Evolutionary conservation across 1,140 invertebrate genomes (phyloP), one percentile per base, ranked within the genome.

Genomic region (Gonioctena quinquepunctata): DNA sequence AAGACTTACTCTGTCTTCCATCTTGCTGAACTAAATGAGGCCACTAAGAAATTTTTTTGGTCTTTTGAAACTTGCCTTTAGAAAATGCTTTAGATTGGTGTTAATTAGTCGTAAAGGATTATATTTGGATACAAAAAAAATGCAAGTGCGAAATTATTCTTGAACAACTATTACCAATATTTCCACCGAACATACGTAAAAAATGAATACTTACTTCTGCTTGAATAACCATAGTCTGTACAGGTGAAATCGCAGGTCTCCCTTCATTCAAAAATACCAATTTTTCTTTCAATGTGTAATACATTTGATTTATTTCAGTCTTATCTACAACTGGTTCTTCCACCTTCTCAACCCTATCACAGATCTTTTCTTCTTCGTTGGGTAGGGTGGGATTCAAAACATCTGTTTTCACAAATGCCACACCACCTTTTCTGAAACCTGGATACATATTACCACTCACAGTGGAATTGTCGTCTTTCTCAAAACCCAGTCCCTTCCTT

Each of bases 181-280:
- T n/a, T n/a, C n/a, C n/a, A n/a, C n/a, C n/a, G n/a, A n/a, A n/a
- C n/a, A n/a, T n/a, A n/a, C n/a, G n/a, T n/a, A n/a, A n/a, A n/a
- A n/a, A n/a, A n/a, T n/a, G 54, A 50, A 25, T 19, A 70, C 66
- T 81, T 77, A 88, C 90, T 82, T 91, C 87, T 62, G 90, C 80
- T 82, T 91, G 88, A 69, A 91, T 88, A 19, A 87, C 82, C 83
- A 91, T 88, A 21, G 87, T 80, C 84, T 91, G 90, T 49, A 91
- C 87, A 2, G 89, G 86, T 2, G 89, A 88, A 3, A 89, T 84
- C 18, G 82, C 80, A 7, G 87, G 85, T 74, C 87, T 87, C 4
- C 88, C 87, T 62, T 90, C 88, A 2, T 87, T 87, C 8, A 92
- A 82, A 77, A 91, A 91, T 52, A 85, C 85, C 3, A 91, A 81